These are phyloP conservation scores for Acrocephalus arundinaceus DNA, from an alignment of 2,113 vertebrate species.

Conservation along the genomic window DNA sequence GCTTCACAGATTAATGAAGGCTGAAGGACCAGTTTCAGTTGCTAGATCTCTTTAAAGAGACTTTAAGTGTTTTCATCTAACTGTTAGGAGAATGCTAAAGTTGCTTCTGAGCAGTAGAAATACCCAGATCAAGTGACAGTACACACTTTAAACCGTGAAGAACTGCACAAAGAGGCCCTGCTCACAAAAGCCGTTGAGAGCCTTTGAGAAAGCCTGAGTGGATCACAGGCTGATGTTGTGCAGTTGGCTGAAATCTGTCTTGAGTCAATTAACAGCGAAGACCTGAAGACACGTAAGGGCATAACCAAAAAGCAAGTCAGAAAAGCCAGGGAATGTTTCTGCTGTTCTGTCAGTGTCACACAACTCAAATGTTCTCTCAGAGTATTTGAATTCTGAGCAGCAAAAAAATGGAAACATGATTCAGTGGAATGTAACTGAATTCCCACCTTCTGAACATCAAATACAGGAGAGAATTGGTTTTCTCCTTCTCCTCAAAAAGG, in stretches of 20 bases:
- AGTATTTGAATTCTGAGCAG: neutral
- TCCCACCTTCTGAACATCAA: neutral
- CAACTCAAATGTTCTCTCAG: neutral
- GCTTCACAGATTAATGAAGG: neutral
- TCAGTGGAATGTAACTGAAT: neutral
- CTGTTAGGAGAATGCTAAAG: neutral
- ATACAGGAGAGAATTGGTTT: neutral
- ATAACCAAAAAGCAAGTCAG: neutral
- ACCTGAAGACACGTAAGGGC: neutral
- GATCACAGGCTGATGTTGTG: neutral
- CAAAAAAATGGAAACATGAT: neutral
- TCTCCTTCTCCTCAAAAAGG: neutral
- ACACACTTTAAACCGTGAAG: neutral
- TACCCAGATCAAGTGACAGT: neutral
- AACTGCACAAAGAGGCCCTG: neutral
- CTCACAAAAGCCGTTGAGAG: neutral
- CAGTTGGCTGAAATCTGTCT: conserved; percentile 19
- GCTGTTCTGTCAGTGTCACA: neutral
- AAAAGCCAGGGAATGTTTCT: neutral
- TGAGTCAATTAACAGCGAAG: neutral
- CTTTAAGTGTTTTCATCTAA: neutral
- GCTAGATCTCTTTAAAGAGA: neutral
- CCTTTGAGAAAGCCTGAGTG: neutral
- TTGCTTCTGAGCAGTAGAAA: neutral
- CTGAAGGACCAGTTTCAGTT: neutral